A percentile compares a stretch with the other conserved stretches of the same genome.
These are phyloP conservation scores for Nesoenas mayeri DNA, from an alignment of 2,113 vertebrate genomes.

Conservation along the genomic window DNA sequence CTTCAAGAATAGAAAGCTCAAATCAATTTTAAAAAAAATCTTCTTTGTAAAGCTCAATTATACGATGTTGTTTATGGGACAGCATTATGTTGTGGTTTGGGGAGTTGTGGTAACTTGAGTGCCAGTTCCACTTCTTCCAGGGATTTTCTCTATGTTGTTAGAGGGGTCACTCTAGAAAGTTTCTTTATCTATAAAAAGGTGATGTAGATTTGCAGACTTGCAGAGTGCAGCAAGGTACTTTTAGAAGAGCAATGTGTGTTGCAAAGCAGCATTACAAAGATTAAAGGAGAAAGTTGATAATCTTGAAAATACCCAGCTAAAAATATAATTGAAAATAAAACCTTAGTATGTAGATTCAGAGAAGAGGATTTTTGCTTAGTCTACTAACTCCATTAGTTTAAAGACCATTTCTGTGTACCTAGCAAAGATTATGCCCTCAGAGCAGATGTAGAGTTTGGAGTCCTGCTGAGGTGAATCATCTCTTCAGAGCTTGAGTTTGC, in stretches of 20 bases:
- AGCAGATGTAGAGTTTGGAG: constrained; percentile 53
- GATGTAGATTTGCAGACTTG: not conserved
- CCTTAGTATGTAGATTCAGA: not conserved
- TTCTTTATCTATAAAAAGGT: not conserved
- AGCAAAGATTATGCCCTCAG: constrained; percentile 24
- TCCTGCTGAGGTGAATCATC: constrained; percentile 43
- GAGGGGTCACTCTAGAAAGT: not conserved
- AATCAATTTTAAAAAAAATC: not conserved
- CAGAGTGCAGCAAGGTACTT: not conserved
- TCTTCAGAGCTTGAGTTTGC: constrained; percentile 35
- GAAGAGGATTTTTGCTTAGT: constrained; percentile 3
- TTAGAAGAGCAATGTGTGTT: not conserved
- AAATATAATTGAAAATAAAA: not conserved
- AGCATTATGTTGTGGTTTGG: not conserved
- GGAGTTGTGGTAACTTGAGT: not conserved
- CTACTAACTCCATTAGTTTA: constrained; percentile 25
- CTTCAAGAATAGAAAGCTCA: not conserved
- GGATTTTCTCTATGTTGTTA: not conserved
- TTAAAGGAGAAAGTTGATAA: constrained; percentile 25
- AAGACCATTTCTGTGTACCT: not conserved
- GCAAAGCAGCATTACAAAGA: not conserved
- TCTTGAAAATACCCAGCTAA: not conserved
- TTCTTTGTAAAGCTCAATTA: not conserved
- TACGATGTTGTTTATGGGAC: fast-evolving
- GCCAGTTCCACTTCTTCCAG: not conserved